These are phyloP conservation scores for Eurystomus glaucurus DNA, from an alignment of 2,797 vertebrate species.

Conservation along the genomic window DNA sequence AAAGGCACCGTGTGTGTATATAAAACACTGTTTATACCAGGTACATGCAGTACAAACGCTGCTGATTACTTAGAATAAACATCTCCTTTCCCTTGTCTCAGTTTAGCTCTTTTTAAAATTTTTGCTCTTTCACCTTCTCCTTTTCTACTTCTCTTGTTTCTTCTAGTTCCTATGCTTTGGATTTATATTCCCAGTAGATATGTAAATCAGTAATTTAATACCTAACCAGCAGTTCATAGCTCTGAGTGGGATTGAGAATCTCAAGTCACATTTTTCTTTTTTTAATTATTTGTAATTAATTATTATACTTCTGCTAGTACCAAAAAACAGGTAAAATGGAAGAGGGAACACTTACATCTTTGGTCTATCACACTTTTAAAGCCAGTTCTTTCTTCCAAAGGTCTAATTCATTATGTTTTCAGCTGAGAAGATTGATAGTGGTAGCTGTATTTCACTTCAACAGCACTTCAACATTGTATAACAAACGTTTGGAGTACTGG, in stretches of 20 bases:
- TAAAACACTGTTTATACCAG: neutral
- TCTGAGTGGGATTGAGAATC: neutral
- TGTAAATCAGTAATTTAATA: neutral
- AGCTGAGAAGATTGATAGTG: neutral
- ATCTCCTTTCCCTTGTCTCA: neutral
- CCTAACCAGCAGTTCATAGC: neutral
- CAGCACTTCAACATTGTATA: neutral
- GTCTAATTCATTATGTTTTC: neutral
- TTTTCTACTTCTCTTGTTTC: neutral
- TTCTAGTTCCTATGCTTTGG: neutral
- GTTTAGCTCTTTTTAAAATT: neutral
- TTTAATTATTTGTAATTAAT: neutral
- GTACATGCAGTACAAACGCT: neutral
- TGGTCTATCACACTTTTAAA: neutral
- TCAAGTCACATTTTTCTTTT: neutral
- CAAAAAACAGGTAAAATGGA: neutral
- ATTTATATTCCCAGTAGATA: neutral
- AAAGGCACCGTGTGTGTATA: neutral
- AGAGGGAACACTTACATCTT: neutral
- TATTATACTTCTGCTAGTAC: neutral
- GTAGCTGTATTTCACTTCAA: neutral
- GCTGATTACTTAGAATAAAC: neutral
- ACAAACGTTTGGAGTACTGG: neutral
- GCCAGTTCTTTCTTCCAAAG: neutral
- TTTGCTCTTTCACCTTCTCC: neutral